Conservation (phyloP, 2,888 invertebrate genomes). For the Phoenoteleia sp. region DNA sequence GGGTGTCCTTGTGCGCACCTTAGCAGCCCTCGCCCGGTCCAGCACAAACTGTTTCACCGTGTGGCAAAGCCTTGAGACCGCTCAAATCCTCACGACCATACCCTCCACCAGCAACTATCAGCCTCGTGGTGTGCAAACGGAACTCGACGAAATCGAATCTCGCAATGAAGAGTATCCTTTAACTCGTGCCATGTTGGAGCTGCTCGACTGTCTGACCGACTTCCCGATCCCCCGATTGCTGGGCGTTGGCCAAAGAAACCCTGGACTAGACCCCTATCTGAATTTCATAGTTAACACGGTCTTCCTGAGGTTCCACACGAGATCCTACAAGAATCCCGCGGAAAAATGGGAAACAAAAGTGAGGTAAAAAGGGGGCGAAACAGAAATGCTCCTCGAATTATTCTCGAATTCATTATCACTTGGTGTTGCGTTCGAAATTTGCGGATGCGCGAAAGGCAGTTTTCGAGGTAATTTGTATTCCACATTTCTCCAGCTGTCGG, state of each 20-base stretch:
- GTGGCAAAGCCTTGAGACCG: slow-evolving; percentile 95
- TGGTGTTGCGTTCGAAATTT: slow-evolving; percentile 67
- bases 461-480: slow-evolving; percentile 83
- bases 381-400: slow-evolving; percentile 72
- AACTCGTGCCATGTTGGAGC: slow-evolving; percentile 92
- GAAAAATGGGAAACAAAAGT: slow-evolving; percentile 81
- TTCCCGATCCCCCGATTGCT: slow-evolving; percentile 92
- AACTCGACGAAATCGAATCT: slow-evolving; percentile 97
- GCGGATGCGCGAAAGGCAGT: slow-evolving; percentile 62
- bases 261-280: slow-evolving; percentile 96
- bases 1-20: slow-evolving; percentile 92
- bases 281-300: slow-evolving; percentile 93
- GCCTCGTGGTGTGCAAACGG: slow-evolving; percentile 92
- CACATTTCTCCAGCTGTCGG: slow-evolving; percentile 82
- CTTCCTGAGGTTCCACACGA: slow-evolving; percentile 92
- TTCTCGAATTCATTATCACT: slow-evolving; percentile 80
- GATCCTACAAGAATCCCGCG: slow-evolving; percentile 93
- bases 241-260: slow-evolving; percentile 93
- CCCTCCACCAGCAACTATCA: slow-evolving; percentile 89
- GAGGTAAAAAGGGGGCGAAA: not conserved
- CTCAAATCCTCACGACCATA: slow-evolving; percentile 92
- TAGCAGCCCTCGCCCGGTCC: slow-evolving; percentile 92
- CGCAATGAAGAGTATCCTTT: slow-evolving; percentile 96
- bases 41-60: slow-evolving; percentile 90
- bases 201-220: slow-evolving; percentile 92